Evolutionary conservation across 2,113 vertebrate genomes (phyloP).

Genomic region (Pedionomus torquatus): DNA sequence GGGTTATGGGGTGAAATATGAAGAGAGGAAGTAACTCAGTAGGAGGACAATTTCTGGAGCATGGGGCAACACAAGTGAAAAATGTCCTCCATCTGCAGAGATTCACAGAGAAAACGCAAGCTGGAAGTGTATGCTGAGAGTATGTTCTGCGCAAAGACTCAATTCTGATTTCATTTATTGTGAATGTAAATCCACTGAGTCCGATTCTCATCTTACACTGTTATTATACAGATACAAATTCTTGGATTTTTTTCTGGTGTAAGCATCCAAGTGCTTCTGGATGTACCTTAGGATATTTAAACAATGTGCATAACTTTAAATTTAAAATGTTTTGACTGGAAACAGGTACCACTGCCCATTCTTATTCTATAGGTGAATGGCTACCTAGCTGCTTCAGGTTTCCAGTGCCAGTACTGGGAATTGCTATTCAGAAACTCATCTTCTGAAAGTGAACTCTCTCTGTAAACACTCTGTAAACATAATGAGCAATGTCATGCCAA

Average conservation of each 20-base stretch:
- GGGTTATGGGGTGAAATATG: neutral
- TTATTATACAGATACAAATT: neutral
- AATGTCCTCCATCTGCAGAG: neutral
- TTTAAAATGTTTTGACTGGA: neutral
- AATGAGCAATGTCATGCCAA: neutral
- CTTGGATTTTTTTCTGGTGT: neutral
- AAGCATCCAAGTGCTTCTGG: neutral
- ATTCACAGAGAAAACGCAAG: neutral
- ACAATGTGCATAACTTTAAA: neutral
- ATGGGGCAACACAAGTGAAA: neutral
- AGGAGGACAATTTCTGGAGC: neutral
- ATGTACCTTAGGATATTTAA: neutral
- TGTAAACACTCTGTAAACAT: neutral
- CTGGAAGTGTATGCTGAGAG: neutral
- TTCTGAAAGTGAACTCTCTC: neutral
- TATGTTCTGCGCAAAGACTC: neutral
- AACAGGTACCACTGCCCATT: neutral
- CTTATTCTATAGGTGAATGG: neutral
- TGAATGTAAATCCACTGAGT: neutral
- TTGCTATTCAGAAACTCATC: neutral
- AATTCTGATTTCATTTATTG: neutral
- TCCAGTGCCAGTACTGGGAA: neutral
- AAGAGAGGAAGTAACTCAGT: neutral
- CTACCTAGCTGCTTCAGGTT: neutral
- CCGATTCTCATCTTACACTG: neutral